Base-by-base conservation (phyloP, 2,113 vertebrate species). In the Otolemur garnettii region DNA sequence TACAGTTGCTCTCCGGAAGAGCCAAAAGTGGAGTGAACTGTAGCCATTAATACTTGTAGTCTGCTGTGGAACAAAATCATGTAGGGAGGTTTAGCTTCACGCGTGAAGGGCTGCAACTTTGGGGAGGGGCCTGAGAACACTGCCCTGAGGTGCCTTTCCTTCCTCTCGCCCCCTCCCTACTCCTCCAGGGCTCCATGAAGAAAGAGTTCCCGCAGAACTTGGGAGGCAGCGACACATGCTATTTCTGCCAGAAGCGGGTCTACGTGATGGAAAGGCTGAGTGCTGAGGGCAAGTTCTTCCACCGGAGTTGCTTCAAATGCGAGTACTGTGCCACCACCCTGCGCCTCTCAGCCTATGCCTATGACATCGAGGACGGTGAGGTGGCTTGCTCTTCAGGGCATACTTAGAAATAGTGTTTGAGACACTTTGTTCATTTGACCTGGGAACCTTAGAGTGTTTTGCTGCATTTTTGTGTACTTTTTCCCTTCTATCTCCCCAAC, bases 211-310 rank as follows among this genome's bases (percentile, higher is more conserved):
- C 99, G 0, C 99, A 99, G 98, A 99, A 99, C 97, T 94, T 99
- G 35, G 99, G 99, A 7, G 99, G 99, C 97, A 99, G 99, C 4
- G 99, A 99, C 8, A 99, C 99, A 3, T 99, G 99, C 72, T 99
- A 99, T 97, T 99, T 99, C 98, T 99, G 99, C 97, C 99, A 96
- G 78, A 99, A 99, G 97, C 99, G 99, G 0, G 99, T 99, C 66
- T 99, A 99, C 0, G 99, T 99, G 96, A 99, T 99, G 99, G 99
- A 99, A 98, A 94, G 99, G 81, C 98, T 99, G 84, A 99, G 99
- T 0, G 99, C 99, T 0, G 99, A 99, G 98, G 99, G 99, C 91
- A 99, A 99, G 98, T 99, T 99, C 98, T 99, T 99, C 98, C 99
- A 99, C 89, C 99, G 99, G 87, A 99, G 99, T 98, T 99, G 99